phyloP scores from a whole-genome alignment of 2,888 invertebrate genomes.

The Dryobotodes eremita region DNA sequence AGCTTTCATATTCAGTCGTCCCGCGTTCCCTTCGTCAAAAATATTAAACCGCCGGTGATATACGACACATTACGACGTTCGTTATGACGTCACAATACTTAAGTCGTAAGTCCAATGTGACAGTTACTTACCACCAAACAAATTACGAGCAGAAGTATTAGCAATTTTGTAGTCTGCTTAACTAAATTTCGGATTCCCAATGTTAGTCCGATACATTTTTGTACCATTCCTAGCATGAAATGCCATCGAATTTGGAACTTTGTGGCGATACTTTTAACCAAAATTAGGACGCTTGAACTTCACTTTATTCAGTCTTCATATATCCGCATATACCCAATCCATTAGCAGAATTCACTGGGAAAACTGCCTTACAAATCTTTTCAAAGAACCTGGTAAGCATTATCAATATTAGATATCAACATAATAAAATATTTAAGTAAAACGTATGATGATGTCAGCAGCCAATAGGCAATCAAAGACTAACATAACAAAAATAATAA shows the following conservation, averaged over 20 bases:
- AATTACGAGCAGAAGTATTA: constrained; percentile 26
- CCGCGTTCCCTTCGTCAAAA: constrained; percentile 28
- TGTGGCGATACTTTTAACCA: background rate
- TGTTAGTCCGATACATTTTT: too few relatives aligned
- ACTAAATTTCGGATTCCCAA: background rate
- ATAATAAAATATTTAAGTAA: background rate
- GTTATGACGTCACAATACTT: constrained; percentile 66
- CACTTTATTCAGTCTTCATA: background rate
- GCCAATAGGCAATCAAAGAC: too few relatives aligned
- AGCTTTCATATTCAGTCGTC: background rate
- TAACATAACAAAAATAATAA: too few relatives aligned
- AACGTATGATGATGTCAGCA: background rate
- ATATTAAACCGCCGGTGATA: constrained; percentile 73
- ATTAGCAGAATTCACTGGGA: constrained; percentile 18
- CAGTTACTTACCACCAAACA: constrained; percentile 19
- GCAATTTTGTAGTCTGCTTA: background rate
- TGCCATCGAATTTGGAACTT: background rate
- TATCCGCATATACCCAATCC: background rate
- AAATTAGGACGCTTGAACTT: background rate
- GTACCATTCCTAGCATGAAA: background rate
- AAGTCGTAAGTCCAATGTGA: constrained; percentile 56
- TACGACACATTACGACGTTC: constrained; percentile 73
- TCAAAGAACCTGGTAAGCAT: constrained; percentile 11
- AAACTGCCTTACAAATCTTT: constrained; percentile 19
- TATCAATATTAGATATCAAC: background rate